Conservation (phyloP, 2,797 vertebrate genomes). For the Micrastur ruficollis region DNA sequence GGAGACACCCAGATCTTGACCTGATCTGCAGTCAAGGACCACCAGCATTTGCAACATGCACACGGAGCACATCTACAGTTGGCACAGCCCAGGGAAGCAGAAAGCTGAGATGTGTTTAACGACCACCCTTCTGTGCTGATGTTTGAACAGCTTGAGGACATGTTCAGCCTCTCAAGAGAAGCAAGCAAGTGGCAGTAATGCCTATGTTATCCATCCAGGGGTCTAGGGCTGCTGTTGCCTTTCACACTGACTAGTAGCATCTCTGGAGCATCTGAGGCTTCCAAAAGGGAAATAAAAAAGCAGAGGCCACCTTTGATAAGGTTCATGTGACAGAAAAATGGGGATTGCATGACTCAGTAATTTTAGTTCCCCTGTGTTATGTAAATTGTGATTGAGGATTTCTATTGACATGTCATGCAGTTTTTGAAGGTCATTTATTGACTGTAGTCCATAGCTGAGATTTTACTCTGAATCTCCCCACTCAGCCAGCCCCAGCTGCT, state of each 20-base stretch:
- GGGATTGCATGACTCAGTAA: not conserved
- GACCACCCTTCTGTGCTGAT: not conserved
- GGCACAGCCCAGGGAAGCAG: not conserved
- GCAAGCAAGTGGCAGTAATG: not conserved
- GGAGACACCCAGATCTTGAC: not conserved
- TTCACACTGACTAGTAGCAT: not conserved
- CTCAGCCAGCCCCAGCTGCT: not conserved
- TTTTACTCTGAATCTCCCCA: not conserved
- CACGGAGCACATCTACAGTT: fast-evolving
- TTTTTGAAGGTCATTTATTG: not conserved
- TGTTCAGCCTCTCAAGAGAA: not conserved
- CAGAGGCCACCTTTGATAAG: not conserved
- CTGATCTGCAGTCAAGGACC: no score
- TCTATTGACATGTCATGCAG: not conserved
- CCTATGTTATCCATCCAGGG: fast-evolving
- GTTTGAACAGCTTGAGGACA: not conserved
- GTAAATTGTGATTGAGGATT: not conserved
- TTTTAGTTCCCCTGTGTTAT: not conserved
- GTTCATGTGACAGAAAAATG: not conserved
- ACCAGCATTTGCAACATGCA: fast-evolving
- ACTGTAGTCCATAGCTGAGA: not conserved
- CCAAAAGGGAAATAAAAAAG: not conserved
- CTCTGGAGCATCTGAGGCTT: not conserved
- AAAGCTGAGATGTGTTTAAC: fast-evolving
- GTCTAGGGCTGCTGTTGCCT: not conserved